Conservation (phyloP, 2,113 vertebrate genomes). For the Balaeniceps rex region DNA sequence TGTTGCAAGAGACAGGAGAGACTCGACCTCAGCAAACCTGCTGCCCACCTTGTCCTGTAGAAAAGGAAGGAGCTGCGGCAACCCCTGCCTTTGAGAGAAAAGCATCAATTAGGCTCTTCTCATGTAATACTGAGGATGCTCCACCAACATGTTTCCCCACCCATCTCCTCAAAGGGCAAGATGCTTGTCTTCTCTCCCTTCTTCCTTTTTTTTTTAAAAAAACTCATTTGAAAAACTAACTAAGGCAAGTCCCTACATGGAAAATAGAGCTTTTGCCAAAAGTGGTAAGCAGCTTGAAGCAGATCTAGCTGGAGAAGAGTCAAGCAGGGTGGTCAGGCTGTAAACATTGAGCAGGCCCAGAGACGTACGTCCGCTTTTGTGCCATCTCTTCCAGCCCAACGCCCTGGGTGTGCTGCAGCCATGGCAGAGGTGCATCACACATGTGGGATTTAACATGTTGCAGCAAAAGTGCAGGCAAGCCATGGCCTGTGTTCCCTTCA, state of each 20-base stretch:
- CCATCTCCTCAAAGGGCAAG: neutral
- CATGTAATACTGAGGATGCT: neutral
- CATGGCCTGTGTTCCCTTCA: neutral
- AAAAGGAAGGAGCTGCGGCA: neutral
- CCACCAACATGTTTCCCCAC: neutral
- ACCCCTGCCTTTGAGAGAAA: neutral
- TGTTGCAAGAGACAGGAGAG: neutral
- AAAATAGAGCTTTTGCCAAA: neutral
- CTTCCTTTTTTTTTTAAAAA: neutral
- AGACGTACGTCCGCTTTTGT: neutral
- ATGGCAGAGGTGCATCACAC: neutral
- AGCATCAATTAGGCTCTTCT: neutral
- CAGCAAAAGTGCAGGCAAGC: neutral
- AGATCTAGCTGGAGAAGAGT: neutral
- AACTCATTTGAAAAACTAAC: neutral
- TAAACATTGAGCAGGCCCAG: neutral
- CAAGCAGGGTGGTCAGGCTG: neutral
- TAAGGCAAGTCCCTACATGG: neutral
- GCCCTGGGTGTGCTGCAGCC: neutral
- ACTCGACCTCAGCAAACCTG: neutral
- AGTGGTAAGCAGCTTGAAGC: neutral
- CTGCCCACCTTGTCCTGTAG: neutral
- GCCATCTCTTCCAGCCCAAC: accelerated
- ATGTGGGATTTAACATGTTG: neutral
- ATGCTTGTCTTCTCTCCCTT: neutral